Conservation (phyloP, 1,140 invertebrate species). For the Drosophila tani region DNA sequence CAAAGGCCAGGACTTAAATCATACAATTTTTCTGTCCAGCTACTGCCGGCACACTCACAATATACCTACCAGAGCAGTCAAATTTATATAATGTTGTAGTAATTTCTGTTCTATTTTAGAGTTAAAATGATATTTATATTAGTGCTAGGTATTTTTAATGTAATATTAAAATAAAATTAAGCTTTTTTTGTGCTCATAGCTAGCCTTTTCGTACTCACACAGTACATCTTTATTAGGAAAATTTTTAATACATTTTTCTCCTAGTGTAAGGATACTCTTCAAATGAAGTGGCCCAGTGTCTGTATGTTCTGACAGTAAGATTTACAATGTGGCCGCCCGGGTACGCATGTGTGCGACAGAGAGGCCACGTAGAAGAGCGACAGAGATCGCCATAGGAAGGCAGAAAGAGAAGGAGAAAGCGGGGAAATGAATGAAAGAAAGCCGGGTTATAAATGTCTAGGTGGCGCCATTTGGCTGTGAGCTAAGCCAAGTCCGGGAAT, state of each 20-base stretch:
- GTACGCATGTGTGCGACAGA: constrained; percentile 48
- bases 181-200: too few species aligned
- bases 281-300: constrained; percentile 67
- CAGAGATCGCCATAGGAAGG: constrained; percentile 25
- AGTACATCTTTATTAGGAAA: too few species aligned
- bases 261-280: constrained; percentile 22
- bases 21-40: too few species aligned
- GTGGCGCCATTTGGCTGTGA: constrained; percentile 76
- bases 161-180: too few species aligned
- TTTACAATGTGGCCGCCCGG: constrained; percentile 75
- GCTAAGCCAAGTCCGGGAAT: constrained; percentile 60
- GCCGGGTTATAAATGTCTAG: constrained; percentile 75
- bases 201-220: too few species aligned
- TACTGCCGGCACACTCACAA: too few species aligned
- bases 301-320: constrained; percentile 75
- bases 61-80: too few species aligned
- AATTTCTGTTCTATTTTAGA: too few species aligned
- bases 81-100: too few species aligned
- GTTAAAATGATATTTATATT: too few species aligned
- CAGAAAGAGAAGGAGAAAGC: neutral
- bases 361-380: constrained; percentile 2
- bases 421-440: constrained; percentile 26
- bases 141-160: too few species aligned
- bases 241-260: neutral
- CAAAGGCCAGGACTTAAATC: too few species aligned